phyloP scores from a whole-genome alignment of 2,113 vertebrate genomes.

The Chloropsis hardwickii region DNA sequence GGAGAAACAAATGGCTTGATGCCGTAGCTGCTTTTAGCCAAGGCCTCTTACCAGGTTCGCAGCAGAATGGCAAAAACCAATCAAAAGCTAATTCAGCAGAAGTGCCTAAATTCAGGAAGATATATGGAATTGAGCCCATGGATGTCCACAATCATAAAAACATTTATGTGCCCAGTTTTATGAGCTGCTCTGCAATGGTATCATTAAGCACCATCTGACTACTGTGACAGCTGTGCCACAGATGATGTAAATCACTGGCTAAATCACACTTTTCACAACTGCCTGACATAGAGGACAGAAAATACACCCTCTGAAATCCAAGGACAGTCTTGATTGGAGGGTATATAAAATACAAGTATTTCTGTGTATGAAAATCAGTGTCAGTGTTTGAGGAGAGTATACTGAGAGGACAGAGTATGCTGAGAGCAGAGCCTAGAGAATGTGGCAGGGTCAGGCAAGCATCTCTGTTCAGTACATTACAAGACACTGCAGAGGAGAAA shows the following conservation, averaged over 20 bases:
- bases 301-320: not conserved
- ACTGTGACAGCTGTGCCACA: not conserved
- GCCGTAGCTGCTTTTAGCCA: not conserved
- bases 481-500: not conserved
- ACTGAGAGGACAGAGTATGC: not conserved
- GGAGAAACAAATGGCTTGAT: not conserved
- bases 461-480: not conserved
- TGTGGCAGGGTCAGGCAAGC: not conserved
- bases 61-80: not conserved
- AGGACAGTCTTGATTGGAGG: not conserved
- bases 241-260: not conserved
- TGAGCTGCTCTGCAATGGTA: not conserved
- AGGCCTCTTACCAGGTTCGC: not conserved
- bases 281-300: not conserved
- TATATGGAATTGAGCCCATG: not conserved
- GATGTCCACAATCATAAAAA: not conserved
- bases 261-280: not conserved
- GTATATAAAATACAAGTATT: not conserved
- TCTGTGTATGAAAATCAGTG: not conserved
- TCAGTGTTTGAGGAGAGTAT: not conserved
- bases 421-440: not conserved
- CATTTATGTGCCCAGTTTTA: conserved; percentile 10
- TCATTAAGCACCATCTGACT: conserved; percentile 23
- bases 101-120: not conserved
- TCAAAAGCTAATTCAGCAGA: conserved; percentile 4